phyloP scores from a whole-genome alignment of 2,113 vertebrate species.

The Dendropsophus ebraccatus region DNA sequence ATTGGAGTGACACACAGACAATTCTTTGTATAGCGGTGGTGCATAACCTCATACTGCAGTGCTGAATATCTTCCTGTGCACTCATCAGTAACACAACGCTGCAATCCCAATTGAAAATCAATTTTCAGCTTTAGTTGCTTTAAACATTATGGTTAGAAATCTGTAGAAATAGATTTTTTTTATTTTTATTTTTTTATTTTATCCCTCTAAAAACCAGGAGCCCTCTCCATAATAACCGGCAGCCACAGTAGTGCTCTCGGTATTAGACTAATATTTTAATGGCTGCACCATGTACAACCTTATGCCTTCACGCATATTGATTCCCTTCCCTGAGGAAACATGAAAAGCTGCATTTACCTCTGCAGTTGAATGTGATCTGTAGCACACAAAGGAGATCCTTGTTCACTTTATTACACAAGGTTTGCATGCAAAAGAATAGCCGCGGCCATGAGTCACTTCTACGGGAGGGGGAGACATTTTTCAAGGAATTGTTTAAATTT shows the following conservation, averaged over 20 bases:
- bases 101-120: slow-evolving; percentile 55
- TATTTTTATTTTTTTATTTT: background rate
- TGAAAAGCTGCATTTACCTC: slow-evolving; percentile 58
- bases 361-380: slow-evolving; percentile 58
- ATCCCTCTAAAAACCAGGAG: background rate
- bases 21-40: slow-evolving; percentile 36
- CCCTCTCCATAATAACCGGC: background rate
- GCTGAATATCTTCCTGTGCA: slow-evolving; percentile 50
- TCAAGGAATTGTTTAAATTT: background rate
- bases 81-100: slow-evolving; percentile 46
- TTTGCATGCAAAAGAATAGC: background rate
- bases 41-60: slow-evolving; percentile 44
- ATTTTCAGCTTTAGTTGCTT: slow-evolving; percentile 58
- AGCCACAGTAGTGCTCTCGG: slow-evolving; percentile 16
- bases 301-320: slow-evolving; percentile 59
- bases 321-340: slow-evolving; percentile 47
- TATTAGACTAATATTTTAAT: slow-evolving; percentile 56
- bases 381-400: slow-evolving; percentile 52
- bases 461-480: background rate
- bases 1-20: background rate
- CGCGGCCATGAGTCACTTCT: background rate
- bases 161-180: slow-evolving; percentile 45
- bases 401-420: slow-evolving; percentile 13
- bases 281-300: slow-evolving; percentile 56
- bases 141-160: slow-evolving; percentile 54